Conservation (phyloP, 2,888 invertebrate species). For the Leptinotarsa haldemani region DNA sequence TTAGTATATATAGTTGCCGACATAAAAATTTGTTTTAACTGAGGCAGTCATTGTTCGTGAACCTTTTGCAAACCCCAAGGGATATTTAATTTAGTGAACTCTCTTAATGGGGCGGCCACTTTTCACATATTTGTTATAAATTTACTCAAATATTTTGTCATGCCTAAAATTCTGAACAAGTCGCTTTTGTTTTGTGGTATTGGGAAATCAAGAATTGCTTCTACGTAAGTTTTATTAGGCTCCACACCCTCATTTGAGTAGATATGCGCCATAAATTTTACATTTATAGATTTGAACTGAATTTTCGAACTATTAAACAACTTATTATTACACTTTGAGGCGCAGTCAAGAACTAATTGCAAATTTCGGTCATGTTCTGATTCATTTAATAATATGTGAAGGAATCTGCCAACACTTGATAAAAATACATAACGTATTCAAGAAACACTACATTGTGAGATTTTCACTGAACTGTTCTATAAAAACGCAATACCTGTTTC, state of each 20-base stretch:
- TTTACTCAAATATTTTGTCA: constrained; percentile 46
- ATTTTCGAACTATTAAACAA: constrained; percentile 43
- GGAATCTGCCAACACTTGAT: too few species aligned
- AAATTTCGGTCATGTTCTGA: constrained; percentile 28
- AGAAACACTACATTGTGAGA: too few species aligned
- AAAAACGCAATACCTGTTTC: too few species aligned
- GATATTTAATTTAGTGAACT: constrained; percentile 43
- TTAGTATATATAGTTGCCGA: constrained; percentile 47
- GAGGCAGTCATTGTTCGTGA: constrained; percentile 38
- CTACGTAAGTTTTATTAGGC: constrained; percentile 37
- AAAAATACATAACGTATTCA: too few species aligned
- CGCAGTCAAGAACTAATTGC: constrained; percentile 23
- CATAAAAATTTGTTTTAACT: constrained; percentile 47
- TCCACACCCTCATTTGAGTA: constrained; percentile 41
- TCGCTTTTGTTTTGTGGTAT: constrained; percentile 41
- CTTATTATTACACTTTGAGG: constrained; percentile 41
- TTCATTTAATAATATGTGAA: neutral
- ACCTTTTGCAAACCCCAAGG: constrained; percentile 36
- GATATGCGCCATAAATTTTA: constrained; percentile 44
- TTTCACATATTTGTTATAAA: constrained; percentile 49
- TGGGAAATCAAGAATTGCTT: constrained; percentile 47
- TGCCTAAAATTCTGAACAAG: constrained; percentile 47
- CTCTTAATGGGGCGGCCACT: constrained; percentile 47
- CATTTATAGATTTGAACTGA: constrained; percentile 36
- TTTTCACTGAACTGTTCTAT: too few species aligned